phyloP scores from a whole-genome alignment of 2,113 vertebrate genomes.

The Bucco capensis region DNA sequence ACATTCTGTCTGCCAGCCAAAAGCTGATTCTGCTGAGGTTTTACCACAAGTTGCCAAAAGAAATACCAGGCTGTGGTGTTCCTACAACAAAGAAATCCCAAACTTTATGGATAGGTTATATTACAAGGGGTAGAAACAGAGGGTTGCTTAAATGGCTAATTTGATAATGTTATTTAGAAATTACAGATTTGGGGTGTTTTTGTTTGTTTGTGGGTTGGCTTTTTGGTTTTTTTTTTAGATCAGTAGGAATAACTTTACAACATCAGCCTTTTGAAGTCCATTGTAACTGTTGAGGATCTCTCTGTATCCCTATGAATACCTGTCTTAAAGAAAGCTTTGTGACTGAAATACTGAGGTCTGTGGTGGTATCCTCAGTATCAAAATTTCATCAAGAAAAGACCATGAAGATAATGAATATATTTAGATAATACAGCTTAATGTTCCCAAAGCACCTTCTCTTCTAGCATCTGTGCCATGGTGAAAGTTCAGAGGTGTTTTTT shows the following conservation, averaged over 20 bases:
- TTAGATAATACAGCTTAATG: background rate
- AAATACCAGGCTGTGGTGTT: background rate
- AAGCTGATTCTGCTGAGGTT: background rate
- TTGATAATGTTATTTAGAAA: background rate
- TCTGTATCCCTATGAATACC: background rate
- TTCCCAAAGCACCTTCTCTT: background rate
- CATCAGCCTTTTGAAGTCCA: background rate
- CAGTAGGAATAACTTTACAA: background rate
- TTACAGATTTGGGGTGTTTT: no score
- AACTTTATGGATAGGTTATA: background rate
- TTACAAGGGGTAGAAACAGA: background rate
- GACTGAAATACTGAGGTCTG: background rate
- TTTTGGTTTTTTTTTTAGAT: no score
- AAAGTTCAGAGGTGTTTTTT: background rate
- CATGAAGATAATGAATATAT: background rate
- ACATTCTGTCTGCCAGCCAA: slow-evolving; percentile 4
- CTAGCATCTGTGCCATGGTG: fast-evolving
- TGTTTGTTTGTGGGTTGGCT: background rate
- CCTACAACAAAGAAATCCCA: background rate
- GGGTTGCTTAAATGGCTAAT: background rate
- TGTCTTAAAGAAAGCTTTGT: background rate
- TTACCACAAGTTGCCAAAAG: slow-evolving; percentile 4
- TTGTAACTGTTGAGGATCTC: background rate
- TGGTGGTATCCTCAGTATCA: background rate
- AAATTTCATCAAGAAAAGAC: background rate